These are phyloP conservation scores for Canis aureus DNA, from an alignment of 2,113 vertebrate species.

Conservation along the genomic window DNA sequence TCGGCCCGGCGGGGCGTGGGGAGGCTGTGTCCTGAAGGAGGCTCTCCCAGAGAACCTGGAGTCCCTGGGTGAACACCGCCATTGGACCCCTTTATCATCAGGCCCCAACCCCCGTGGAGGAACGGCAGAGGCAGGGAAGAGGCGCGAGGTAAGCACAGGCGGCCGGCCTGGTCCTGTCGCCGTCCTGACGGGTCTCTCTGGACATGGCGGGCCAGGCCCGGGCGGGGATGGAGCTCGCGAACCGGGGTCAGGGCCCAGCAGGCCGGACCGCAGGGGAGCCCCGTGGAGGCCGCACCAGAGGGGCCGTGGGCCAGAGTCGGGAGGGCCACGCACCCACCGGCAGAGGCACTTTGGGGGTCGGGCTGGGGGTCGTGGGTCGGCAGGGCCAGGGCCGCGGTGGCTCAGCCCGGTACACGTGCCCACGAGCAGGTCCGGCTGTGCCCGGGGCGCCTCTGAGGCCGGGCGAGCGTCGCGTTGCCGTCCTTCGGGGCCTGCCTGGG, in stretches of 20 bases:
- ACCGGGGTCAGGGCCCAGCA: too few relatives aligned
- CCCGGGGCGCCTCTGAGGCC: too few relatives aligned
- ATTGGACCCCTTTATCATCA: constrained; percentile 56
- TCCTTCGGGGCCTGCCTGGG: too few relatives aligned
- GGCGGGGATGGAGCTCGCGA: too few relatives aligned
- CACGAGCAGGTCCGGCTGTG: too few relatives aligned
- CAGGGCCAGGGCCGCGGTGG: too few relatives aligned
- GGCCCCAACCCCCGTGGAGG: constrained; percentile 74
- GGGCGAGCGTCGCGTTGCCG: too few relatives aligned
- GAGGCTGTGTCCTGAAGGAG: not conserved
- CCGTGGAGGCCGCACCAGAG: not conserved
- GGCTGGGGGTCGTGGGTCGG: not conserved
- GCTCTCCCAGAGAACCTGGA: rapidly evolving
- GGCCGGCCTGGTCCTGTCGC: too few relatives aligned
- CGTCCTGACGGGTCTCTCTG: too few relatives aligned
- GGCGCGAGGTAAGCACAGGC: constrained; percentile 76
- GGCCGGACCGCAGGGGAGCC: not conserved
- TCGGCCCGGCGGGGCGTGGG: rapidly evolving
- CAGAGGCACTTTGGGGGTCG: too few relatives aligned
- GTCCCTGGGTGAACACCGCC: not conserved
- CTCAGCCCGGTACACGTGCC: too few relatives aligned
- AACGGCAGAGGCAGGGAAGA: constrained; percentile 67
- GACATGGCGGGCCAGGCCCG: rapidly evolving
- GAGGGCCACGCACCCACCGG: rapidly evolving
- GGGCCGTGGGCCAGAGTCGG: too few relatives aligned